Evolutionary conservation across 2,113 vertebrate species (phyloP).

Genomic region (Ahaetulla prasina): DNA sequence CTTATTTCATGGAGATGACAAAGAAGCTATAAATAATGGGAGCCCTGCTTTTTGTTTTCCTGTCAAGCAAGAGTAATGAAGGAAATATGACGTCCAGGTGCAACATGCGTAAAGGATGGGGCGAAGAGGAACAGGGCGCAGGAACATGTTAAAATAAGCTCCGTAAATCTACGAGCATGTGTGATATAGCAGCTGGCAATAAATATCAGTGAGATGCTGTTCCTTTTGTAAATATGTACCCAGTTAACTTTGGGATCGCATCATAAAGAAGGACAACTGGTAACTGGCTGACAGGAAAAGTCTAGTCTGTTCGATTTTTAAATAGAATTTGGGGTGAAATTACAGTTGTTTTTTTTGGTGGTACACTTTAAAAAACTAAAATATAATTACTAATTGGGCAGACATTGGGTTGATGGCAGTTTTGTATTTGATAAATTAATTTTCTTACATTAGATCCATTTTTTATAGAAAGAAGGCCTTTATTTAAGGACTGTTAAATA

Average conservation of each 20-base stretch:
- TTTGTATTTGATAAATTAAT: not conserved
- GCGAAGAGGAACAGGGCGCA: not conserved
- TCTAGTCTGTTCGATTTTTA: not conserved
- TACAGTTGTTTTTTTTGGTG: too few species aligned
- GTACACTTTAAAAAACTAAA: not conserved
- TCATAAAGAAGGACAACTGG: not conserved
- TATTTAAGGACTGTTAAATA: not conserved
- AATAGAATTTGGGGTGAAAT: not conserved
- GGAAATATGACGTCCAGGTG: conserved; percentile 46
- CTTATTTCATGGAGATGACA: conserved; percentile 23
- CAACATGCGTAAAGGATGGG: not conserved
- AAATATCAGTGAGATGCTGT: not conserved
- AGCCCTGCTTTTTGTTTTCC: conserved; percentile 21
- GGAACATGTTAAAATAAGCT: not conserved
- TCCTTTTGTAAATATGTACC: not conserved
- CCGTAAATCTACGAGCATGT: not conserved
- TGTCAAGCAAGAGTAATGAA: conserved; percentile 28
- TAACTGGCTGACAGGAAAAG: not conserved
- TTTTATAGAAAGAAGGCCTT: not conserved
- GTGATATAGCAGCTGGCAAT: not conserved
- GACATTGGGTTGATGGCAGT: not conserved
- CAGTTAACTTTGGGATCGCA: not conserved
- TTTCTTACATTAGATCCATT: too few species aligned
- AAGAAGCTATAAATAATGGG: conserved; percentile 46
- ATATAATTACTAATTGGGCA: not conserved